A percentile compares a stretch with the other conserved stretches of the same genome.
Evolutionary conservation across 2,797 vertebrate species (phyloP).

Genomic region (Trematomus bernacchii): DNA sequence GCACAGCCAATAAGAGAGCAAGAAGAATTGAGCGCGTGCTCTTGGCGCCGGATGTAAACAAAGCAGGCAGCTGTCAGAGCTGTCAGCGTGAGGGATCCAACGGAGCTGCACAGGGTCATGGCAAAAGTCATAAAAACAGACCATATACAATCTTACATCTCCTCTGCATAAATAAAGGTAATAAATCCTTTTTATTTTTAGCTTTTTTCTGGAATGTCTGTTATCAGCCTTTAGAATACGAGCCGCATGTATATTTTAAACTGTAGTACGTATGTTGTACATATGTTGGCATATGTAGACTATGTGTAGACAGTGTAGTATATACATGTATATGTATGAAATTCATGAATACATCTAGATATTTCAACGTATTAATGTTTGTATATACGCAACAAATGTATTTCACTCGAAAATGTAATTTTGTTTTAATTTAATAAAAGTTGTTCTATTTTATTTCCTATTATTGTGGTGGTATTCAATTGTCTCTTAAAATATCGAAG

Average conservation of each 20-base stretch:
- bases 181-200: neutral
- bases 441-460: too few species aligned
- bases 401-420: too few species aligned
- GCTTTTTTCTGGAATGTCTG: neutral
- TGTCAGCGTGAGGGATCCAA: neutral
- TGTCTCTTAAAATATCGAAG: too few species aligned
- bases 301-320: too few species aligned
- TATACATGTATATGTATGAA: neutral
- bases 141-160: neutral
- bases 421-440: too few species aligned
- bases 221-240: neutral
- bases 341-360: neutral
- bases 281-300: too few species aligned
- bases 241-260: too few species aligned
- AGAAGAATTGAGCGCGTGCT: conserved; percentile 61
- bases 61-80: conserved; percentile 37
- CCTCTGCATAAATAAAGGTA: neutral
- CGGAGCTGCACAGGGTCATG: neutral
- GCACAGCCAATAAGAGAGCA: conserved; percentile 63
- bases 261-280: too few species aligned
- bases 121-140: neutral
- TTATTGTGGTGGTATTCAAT: too few species aligned
- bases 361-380: neutral
- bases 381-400: neutral
- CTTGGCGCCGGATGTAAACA: conserved; percentile 70